These are phyloP conservation scores for Trochalopteron elliotii DNA, from an alignment of 2,113 vertebrate genomes.

Conservation along the genomic window DNA sequence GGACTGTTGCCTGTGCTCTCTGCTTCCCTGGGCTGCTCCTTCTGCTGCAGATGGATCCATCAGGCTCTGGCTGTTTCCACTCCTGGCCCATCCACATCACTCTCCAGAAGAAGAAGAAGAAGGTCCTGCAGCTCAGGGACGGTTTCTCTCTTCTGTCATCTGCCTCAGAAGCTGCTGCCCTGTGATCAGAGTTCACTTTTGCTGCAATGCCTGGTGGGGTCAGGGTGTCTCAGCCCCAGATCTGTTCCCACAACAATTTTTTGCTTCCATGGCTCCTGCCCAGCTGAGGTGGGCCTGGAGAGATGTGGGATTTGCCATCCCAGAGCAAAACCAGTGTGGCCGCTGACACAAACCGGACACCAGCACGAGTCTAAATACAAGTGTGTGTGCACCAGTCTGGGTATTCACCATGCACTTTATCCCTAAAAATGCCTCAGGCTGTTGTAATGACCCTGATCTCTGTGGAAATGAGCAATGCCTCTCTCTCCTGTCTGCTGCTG, in stretches of 20 bases:
- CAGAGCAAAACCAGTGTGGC: not conserved
- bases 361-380: rapidly evolving
- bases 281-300: not conserved
- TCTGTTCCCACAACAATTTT: not conserved
- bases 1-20: not conserved
- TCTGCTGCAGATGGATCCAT: not conserved
- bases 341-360: no score
- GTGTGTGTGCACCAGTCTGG: rapidly evolving
- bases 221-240: not conserved
- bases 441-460: rapidly evolving
- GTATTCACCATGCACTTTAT: rapidly evolving
- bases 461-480: not conserved
- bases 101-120: not conserved
- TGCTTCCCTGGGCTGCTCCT: not conserved
- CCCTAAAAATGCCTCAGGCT: not conserved
- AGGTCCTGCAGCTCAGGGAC: rapidly evolving
- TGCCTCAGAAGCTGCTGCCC: not conserved
- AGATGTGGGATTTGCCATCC: not conserved
- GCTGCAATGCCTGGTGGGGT: rapidly evolving
- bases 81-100: rapidly evolving
- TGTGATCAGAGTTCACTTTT: rapidly evolving
- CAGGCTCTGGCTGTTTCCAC: not conserved
- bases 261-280: not conserved
- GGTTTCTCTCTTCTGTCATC: not conserved
- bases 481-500: not conserved